Evolutionary conservation across 2,113 vertebrate genomes (phyloP).

Genomic region (Phalacrocorax carbo): DNA sequence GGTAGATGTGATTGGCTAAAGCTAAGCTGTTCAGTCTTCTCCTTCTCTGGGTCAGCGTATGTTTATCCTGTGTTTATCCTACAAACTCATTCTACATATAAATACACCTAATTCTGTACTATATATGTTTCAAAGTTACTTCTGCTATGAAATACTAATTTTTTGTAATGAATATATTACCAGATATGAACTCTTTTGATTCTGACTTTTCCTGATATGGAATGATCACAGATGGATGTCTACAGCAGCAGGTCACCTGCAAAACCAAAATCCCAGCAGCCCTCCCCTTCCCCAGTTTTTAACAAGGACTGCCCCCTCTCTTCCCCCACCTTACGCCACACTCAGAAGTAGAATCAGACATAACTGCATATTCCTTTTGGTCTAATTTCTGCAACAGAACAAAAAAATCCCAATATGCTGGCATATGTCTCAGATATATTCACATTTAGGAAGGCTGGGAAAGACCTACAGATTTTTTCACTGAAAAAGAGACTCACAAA

Average conservation of each 20-base stretch:
- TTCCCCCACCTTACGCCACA: not conserved
- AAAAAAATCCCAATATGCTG: not conserved
- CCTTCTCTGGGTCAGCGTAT: not conserved
- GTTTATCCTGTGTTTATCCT: not conserved
- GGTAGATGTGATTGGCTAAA: not conserved
- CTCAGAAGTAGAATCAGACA: slow-evolving; percentile 1
- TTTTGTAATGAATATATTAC: not conserved
- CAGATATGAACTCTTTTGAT: not conserved
- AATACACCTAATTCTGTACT: not conserved
- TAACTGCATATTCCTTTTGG: not conserved
- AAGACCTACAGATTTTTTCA: slow-evolving; percentile 10
- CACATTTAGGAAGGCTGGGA: slow-evolving; percentile 3
- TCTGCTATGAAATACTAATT: not conserved
- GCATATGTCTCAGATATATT: not conserved
- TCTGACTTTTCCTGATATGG: not conserved
- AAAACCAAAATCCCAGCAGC: not conserved
- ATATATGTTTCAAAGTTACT: not conserved
- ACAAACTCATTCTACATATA: not conserved
- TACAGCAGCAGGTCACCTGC: not conserved
- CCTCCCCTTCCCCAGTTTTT: not conserved
- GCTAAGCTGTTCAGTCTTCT: not conserved
- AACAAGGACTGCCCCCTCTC: not conserved
- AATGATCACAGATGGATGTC: not conserved
- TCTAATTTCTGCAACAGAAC: slow-evolving; percentile 1
- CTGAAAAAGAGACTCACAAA: not conserved